These are phyloP conservation scores for Theropithecus gelada DNA, from an alignment of 2,113 vertebrate species.

Conservation along the genomic window DNA sequence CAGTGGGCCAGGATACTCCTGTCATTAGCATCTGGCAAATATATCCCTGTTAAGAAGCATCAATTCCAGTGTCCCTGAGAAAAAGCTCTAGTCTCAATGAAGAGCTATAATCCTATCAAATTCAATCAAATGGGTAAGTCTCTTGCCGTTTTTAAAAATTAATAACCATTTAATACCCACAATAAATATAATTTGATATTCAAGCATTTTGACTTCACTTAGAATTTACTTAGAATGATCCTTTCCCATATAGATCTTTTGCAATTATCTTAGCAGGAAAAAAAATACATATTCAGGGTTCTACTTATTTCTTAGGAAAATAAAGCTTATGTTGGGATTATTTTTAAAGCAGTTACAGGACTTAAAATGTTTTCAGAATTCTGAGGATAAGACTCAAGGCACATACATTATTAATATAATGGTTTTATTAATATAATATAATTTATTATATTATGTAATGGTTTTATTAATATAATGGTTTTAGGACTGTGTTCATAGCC, in stretches of 20 bases:
- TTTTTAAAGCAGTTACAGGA: neutral
- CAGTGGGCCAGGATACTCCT: neutral
- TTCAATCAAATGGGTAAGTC: neutral
- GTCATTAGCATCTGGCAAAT: neutral
- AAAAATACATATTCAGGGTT: neutral
- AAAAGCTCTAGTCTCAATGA: neutral
- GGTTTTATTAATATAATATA: neutral
- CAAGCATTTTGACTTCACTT: neutral
- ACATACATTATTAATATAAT: neutral
- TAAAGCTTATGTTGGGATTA: slow-evolving; percentile 8
- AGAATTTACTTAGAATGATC: neutral
- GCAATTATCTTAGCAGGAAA: slow-evolving; percentile 2
- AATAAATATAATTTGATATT: neutral
- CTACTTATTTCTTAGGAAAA: neutral
- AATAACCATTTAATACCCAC: slow-evolving; percentile 1
- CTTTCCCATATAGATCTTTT: neutral
- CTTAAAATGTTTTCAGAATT: slow-evolving; percentile 24
- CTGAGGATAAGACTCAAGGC: neutral
- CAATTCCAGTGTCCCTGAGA: neutral
- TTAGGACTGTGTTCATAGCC: neutral
- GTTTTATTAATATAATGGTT: neutral
- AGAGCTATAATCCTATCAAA: slow-evolving; percentile 9
- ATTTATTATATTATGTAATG: too few relatives aligned
- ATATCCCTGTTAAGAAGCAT: neutral
- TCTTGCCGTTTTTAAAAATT: slow-evolving; percentile 29